Conservation (phyloP, 2,113 vertebrate species). For the Falco punctatus region DNA sequence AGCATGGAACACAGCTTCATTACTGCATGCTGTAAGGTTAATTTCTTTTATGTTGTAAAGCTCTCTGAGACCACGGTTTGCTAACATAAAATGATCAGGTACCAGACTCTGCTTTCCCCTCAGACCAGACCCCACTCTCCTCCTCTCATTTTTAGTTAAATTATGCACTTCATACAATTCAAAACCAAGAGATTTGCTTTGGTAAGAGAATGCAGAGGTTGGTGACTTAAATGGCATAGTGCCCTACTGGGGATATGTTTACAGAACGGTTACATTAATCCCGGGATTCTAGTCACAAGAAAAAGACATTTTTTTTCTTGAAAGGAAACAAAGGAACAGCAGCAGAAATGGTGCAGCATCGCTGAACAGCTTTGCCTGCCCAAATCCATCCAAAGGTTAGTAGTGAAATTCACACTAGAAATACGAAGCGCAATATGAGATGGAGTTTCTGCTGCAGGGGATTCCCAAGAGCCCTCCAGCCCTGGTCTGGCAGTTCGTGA, state of each 20-base stretch:
- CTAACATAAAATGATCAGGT: neutral
- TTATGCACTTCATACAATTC: neutral
- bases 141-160: neutral
- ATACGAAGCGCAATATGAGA: accelerated
- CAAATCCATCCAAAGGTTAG: neutral
- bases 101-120: neutral
- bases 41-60: neutral
- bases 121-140: neutral
- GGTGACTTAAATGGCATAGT: neutral
- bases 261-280: neutral
- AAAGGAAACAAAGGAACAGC: neutral
- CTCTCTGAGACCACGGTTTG: neutral
- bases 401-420: neutral
- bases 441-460: neutral
- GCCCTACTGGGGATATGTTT: neutral
- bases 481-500: neutral
- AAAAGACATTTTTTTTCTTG: neutral
- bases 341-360: neutral
- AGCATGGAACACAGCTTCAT: neutral
- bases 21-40: neutral
- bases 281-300: neutral
- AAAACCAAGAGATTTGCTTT: neutral
- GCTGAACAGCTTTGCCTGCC: neutral
- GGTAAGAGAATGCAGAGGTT: neutral
- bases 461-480: neutral